Base-by-base conservation (phyloP, 2,113 vertebrate species). In the Motacilla alba region DNA sequence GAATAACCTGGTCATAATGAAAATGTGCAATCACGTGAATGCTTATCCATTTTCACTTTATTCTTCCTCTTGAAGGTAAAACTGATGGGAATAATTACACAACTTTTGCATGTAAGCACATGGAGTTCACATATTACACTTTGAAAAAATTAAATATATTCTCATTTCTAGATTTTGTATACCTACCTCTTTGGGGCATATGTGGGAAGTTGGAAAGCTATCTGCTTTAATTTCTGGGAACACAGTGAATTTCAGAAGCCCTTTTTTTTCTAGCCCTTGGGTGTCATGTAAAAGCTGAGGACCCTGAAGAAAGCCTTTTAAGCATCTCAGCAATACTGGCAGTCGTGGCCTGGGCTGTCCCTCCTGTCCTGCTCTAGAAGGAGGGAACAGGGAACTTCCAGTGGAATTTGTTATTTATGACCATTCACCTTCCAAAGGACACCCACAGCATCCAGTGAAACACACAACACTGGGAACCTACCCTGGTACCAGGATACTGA, bases 61-160 rank as follows among this genome's bases (percentile, higher is more conserved):
- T 77, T 43, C 52, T 76, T 89, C 39, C 20, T 70, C 8, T 43
- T 70, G 66, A 43, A 66, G 24, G 49, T 41, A 66, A 81, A 77
- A 74, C 24, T 73, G 24, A 37, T 62, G 46, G 27, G 12, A 68
- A 43, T 43, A 47, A 35, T 72, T 15, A 7, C 2, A 44, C 5
- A 83, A 4, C 23, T 31, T 85, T 89, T 59, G 31, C 24, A n/a
- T 27, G 7, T 17, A 47, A 66, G 16, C 10, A 24, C 0, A 1
- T 4, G 21, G 3, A 16, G 4, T 63, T 85, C 50, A 41, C 14
- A 22, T 35, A 2, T 11, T 56, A 39, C 0, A 0, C 9, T 77
- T 60, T 33, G 47, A 13, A 41, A 66, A 53, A 73, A 30, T 24
- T n/a, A 35, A 63, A 5, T 9, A 35, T 4, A 0, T 44, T 83